Evolutionary conservation across 1,140 invertebrate species (phyloP), one percentile per base, ranked within the genome.

Genomic region (Lasaia peninsularis): DNA sequence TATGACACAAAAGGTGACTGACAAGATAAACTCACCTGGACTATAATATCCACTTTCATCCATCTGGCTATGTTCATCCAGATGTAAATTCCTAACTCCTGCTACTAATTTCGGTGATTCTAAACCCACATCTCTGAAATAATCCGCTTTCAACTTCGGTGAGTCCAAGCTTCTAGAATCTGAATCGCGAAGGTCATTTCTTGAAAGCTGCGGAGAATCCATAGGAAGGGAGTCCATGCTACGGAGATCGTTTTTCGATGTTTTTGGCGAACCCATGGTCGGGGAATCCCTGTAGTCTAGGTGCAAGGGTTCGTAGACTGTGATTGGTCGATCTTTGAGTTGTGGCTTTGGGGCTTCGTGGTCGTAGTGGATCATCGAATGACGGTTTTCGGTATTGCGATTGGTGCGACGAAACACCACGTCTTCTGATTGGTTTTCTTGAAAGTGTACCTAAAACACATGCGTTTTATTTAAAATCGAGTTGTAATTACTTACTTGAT

Each of bases 191-290:
- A 78, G 62, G 69, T 80, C 85, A 70, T 78, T 86, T 60, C 86
- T 90, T 40, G 78, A 91, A 79, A 79, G 79, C 40, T 75, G 89
- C 40, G 81, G 90, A 64, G 85, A 90, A 63, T 80, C 91, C 87
- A 80, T 92, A 12, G 74, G 89, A 53, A 83, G 83, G 65, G 80
- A 91, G 76, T 88, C 92, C 87, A 80, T 88, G 63, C 90, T 91
- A 52, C 73, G 76, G 35, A 81, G 44, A 57, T 84, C 83, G 40
- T 75, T 80, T 62, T 79, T 87, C 0, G 79, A 87, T 1, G 71
- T 85, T 64, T 88, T 86, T 1, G 86, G 85, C 0, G 86, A 88
- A 0, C 81, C 78, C 56, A 89, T 70, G 24, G 73, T 80, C 18
- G 82, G 82, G 2, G 83, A 88, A 33, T 86, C 82, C 58, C 83